These are phyloP conservation scores for Antechinus stuartii DNA, from an alignment of 2,113 vertebrate species.

Conservation along the genomic window DNA sequence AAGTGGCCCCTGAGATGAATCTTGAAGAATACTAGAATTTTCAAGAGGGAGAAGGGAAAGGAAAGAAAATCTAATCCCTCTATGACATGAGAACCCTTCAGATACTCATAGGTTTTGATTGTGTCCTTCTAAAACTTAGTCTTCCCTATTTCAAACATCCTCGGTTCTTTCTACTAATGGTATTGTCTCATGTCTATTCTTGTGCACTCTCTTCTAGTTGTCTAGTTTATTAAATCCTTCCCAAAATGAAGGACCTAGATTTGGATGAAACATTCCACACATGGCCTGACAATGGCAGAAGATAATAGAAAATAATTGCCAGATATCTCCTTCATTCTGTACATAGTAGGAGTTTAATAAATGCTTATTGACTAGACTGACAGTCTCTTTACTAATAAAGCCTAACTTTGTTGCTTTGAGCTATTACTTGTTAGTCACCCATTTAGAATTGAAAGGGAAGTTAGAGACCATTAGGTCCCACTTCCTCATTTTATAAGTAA, in stretches of 20 bases:
- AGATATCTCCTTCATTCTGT: neutral
- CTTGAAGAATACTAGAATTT: neutral
- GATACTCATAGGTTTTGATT: neutral
- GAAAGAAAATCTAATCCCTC: neutral
- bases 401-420: neutral
- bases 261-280: neutral
- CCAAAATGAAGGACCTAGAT: neutral
- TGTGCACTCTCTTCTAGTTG: neutral
- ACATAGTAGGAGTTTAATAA: neutral
- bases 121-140: neutral
- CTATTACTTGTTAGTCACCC: neutral
- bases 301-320: neutral
- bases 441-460: no score
- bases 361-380: neutral
- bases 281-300: neutral
- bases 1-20: neutral
- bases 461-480: no score
- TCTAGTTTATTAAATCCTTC: neutral
- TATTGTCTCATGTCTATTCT: neutral
- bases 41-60: neutral
- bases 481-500: no score
- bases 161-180: neutral
- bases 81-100: neutral
- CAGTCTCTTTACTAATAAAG: neutral
- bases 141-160: neutral